A percentile compares a stretch with the other conserved stretches of the same genome.
These are phyloP conservation scores for Enteromius viviparus DNA, from an alignment of 2,797 vertebrate species.

Conservation along the genomic window DNA sequence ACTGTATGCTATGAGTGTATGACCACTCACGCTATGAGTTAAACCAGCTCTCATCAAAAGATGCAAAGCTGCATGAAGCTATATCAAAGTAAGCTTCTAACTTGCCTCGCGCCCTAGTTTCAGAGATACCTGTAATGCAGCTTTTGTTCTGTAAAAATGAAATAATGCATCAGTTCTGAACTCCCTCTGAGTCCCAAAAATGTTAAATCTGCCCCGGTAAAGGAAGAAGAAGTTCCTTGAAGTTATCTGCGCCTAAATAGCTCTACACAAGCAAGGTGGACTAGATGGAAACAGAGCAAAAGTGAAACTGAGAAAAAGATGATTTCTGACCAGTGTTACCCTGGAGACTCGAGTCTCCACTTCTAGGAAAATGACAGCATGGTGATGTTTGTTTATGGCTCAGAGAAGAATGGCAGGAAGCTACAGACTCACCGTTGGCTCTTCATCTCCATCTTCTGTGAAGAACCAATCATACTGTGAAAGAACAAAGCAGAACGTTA, in stretches of 20 bases:
- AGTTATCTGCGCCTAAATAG: not conserved
- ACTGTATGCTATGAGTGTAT: slow-evolving; percentile 10
- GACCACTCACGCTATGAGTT: not conserved
- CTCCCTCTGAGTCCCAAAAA: not conserved
- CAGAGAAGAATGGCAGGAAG: not conserved
- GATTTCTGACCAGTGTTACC: not conserved
- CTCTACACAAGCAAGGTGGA: not conserved
- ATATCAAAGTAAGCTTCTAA: slow-evolving; percentile 9
- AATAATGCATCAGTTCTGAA: slow-evolving; percentile 31
- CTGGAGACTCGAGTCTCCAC: not conserved
- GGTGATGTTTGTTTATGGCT: slow-evolving; percentile 12
- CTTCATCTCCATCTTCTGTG: slow-evolving; percentile 89
- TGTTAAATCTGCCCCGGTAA: not conserved
- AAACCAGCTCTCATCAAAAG: slow-evolving; percentile 1
- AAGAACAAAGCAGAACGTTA: slow-evolving; percentile 59
- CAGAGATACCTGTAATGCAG: slow-evolving; percentile 32
- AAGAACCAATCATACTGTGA: slow-evolving; percentile 98
- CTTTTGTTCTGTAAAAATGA: slow-evolving; percentile 33
- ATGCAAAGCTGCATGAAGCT: slow-evolving; percentile 24
- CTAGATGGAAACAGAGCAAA: not conserved
- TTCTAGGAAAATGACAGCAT: not conserved
- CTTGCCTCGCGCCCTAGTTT: slow-evolving; percentile 19
- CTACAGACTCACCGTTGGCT: slow-evolving; percentile 88
- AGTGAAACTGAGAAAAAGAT: not conserved
- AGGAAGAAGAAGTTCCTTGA: not conserved